Percentiles rank a stretch among this genome's conserved stretches.
phyloP scores from a whole-genome alignment of 2,797 vertebrate species.

The Zenarchopterus dispar region DNA sequence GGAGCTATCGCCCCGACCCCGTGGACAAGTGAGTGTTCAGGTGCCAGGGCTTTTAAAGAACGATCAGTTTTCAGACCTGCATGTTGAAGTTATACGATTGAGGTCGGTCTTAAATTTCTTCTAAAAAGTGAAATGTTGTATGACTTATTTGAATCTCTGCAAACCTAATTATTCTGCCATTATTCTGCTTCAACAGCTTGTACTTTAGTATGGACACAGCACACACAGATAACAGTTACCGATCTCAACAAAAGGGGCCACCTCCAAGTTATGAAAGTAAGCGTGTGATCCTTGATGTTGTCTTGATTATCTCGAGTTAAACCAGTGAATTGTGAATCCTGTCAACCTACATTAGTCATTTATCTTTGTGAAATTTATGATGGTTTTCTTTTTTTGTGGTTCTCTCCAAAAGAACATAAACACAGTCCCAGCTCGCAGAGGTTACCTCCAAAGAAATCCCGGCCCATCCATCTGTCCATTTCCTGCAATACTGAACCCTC shows the following conservation, averaged over 20 bases:
- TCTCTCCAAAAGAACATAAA: constrained; percentile 74
- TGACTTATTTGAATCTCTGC: neutral
- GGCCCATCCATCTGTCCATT: constrained; percentile 78
- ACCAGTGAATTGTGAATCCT: neutral
- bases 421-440: constrained; percentile 79
- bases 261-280: constrained; percentile 78
- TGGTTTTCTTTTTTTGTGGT: neutral
- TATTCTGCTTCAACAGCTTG: constrained; percentile 73
- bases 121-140: neutral
- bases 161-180: constrained; percentile 4
- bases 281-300: constrained; percentile 33
- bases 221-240: constrained; percentile 82
- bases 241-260: constrained; percentile 75
- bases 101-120: constrained; percentile 8
- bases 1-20: constrained; percentile 80
- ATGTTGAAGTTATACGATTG: constrained; percentile 18
- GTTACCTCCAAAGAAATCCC: constrained; percentile 80
- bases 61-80: constrained; percentile 12
- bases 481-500: constrained; percentile 70
- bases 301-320: constrained; percentile 3
- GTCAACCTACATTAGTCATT: neutral
- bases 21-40: constrained; percentile 87
- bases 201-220: constrained; percentile 87
- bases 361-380: neutral
- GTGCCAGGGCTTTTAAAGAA: constrained; percentile 9